Evolutionary conservation across 37 sponge, comb jelly and placozoan genomes (phyloP).

Genomic region (Dysidea cf. avara): DNA sequence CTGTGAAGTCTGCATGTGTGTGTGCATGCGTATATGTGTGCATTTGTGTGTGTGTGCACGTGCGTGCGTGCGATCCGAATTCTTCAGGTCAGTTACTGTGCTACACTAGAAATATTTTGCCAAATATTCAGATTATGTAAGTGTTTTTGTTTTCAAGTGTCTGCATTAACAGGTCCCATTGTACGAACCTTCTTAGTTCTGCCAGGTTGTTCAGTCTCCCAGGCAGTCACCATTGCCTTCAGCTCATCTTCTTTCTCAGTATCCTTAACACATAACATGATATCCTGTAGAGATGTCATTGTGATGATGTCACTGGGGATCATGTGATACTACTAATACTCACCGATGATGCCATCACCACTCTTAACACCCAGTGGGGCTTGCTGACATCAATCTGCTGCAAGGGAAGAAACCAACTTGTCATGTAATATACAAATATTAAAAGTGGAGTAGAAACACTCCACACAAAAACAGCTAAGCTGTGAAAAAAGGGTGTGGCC

Average conservation of each 20-base stretch:
- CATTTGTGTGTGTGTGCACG: too few species aligned
- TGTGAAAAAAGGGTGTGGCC: too few species aligned
- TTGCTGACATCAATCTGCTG: slow-evolving; percentile 44
- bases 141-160: too few species aligned
- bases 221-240: slow-evolving; percentile 80
- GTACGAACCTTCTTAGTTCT: slow-evolving; percentile 80
- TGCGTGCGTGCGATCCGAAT: slow-evolving; percentile 1
- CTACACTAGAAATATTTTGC: too few species aligned
- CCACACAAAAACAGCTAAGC: too few species aligned
- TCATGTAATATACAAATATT: too few species aligned
- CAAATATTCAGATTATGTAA: too few species aligned
- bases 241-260: slow-evolving; percentile 86
- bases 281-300: background rate
- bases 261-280: slow-evolving; percentile 64
- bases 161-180: too few species aligned
- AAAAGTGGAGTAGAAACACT: too few species aligned
- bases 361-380: slow-evolving; percentile 70
- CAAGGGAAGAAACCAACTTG: background rate
- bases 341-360: slow-evolving; percentile 41
- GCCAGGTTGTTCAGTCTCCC: slow-evolving; percentile 91
- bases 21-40: background rate
- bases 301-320: background rate
- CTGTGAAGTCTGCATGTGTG: background rate
- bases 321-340: background rate
- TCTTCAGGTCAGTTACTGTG: background rate